phyloP scores from a whole-genome alignment of 2,888 invertebrate genomes.

The Macrosiphum euphorbiae region DNA sequence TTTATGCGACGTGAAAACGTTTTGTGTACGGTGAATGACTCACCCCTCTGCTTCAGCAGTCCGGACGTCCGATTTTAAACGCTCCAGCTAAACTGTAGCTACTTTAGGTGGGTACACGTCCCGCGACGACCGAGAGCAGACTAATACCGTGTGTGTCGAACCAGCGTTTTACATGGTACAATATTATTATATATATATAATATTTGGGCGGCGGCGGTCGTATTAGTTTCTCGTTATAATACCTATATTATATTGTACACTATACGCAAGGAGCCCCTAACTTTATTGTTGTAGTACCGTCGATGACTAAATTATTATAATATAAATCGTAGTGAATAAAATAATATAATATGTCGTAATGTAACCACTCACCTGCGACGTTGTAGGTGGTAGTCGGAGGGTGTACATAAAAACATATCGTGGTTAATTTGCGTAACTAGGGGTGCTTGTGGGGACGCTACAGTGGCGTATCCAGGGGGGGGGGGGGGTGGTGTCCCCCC shows the following conservation, averaged over 20 bases:
- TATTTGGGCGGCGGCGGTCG: not conserved
- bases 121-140: not conserved
- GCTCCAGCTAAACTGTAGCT: not conserved
- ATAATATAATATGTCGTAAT: not conserved
- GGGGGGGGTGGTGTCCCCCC: no score
- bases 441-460: not conserved
- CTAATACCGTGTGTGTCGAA: not conserved
- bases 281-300: not conserved
- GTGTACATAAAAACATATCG: not conserved
- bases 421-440: not conserved
- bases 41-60: not conserved
- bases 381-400: not conserved
- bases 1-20: slow-evolving; percentile 4
- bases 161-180: not conserved
- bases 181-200: no score
- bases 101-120: not conserved
- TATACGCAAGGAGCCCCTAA: not conserved
- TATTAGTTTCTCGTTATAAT: not conserved
- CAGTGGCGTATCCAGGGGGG: no score
- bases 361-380: not conserved
- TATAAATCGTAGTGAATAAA: not conserved
- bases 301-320: not conserved
- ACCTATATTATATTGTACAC: not conserved
- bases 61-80: slow-evolving; percentile 17
- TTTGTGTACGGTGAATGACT: not conserved